Evolutionary conservation across 2,797 vertebrate genomes (phyloP), one percentile per base, ranked within the genome.

Genomic region (Chaunax sp.): DNA sequence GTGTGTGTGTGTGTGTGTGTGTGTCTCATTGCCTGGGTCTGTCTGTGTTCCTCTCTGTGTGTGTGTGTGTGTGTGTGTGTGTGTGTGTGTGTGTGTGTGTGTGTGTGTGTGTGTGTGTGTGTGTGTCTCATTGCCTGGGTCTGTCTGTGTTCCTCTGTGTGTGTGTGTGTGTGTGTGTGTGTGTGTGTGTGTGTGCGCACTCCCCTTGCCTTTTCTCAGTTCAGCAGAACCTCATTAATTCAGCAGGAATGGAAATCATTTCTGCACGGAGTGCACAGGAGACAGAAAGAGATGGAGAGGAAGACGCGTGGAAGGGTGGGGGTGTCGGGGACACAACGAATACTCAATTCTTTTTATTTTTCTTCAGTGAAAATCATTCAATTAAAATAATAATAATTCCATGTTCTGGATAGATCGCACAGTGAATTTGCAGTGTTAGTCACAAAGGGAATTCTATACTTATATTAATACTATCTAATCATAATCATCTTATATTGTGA

Each of bases 221-320:
- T 94, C 92, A 93, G 93, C 90, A 91, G 92, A 95, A 94, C 91
- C 95, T 95, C 94, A 95, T 95, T 96, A 95, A 95, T 94, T 94
- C 90, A 90, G 87, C 92, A 93, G 90, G 93, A 94, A 94, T 93
- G 94, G 90, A 92, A 94, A 94, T 93, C 91, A 93, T 94, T 93
- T 93, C 92, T 91, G 92, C 91, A 87, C 89, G 73, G 90, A 88
- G 91, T 80, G 88, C 81, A 87, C 88, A 87, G 84, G 88, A 92
- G 90, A 91, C 84, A 89, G 87, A 90, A 86, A 80, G 85, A 84
- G 90, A 89, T 77, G 84, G 83, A 91, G 86, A 83, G 77, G 83
- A 90, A 88, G 87, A 87, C 69, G 69, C 61, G 49, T 65, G 75
- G 81, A 74, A 66, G 77, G 81, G 76, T 57, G 79, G 80, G 59